phyloP scores from a whole-genome alignment of 1,140 invertebrate species.

The Lamellibrachia luymesi region DNA sequence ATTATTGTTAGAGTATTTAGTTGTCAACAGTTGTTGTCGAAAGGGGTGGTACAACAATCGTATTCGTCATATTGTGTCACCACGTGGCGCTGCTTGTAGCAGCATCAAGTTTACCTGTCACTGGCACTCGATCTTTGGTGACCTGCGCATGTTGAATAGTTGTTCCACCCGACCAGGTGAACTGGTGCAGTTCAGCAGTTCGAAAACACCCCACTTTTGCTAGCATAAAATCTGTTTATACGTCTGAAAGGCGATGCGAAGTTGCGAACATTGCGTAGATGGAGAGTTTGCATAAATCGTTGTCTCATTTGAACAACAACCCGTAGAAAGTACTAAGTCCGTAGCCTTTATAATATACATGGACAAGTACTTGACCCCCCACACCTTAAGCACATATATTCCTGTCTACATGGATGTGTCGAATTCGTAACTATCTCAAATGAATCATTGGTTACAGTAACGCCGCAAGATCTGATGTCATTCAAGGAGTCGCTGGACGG shows the following conservation, averaged over 20 bases:
- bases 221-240: no score
- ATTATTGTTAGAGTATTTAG: neutral
- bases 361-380: neutral
- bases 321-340: no score
- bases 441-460: neutral
- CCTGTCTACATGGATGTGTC: neutral
- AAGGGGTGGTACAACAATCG: neutral
- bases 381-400: neutral
- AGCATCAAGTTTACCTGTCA: no score
- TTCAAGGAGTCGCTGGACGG: conserved; percentile 1
- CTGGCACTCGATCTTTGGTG: neutral
- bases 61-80: neutral
- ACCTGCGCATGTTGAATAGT: neutral
- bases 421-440: no score
- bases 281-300: no score
- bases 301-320: no score
- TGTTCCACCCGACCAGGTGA: neutral
- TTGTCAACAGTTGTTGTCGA: neutral
- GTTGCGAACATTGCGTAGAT: no score
- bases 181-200: neutral
- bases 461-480: conserved; percentile 12
- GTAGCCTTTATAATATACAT: neutral
- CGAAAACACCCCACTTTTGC: neutral
- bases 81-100: no score
- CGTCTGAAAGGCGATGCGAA: no score